phyloP scores from a whole-genome alignment of 2,797 vertebrate genomes.

The Melanotaenia trifasciata region DNA sequence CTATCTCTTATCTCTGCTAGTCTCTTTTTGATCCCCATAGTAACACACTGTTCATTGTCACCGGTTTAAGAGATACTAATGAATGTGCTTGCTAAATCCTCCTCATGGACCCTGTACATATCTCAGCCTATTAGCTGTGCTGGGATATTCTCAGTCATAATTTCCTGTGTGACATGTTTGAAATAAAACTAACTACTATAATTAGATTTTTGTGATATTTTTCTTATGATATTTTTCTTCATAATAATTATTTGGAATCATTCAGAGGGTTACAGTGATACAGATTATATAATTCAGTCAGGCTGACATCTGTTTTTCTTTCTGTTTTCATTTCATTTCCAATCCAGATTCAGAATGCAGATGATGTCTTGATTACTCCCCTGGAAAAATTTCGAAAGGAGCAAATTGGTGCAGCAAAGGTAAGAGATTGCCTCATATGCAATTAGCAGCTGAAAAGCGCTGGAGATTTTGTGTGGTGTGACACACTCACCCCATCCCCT shows the following conservation, averaged over 20 bases:
- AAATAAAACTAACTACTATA: constrained; percentile 23
- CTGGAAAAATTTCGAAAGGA: constrained; percentile 98
- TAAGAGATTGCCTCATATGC: constrained; percentile 79
- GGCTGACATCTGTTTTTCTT: constrained; percentile 40
- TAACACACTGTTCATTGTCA: constrained; percentile 54
- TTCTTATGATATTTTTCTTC: constrained; percentile 11
- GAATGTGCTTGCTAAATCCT: constrained; percentile 58
- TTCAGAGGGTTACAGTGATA: constrained; percentile 32
- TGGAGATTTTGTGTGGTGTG: constrained; percentile 29
- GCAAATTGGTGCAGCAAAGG: constrained; percentile 97
- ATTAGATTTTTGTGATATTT: constrained; percentile 32
- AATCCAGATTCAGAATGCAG: constrained; percentile 95
- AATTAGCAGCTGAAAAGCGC: constrained; percentile 48
- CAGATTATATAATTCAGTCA: constrained; percentile 11
- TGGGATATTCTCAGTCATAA: constrained; percentile 31
- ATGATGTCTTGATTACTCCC: constrained; percentile 96
- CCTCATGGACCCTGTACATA: constrained; percentile 34
- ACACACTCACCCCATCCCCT: constrained; percentile 9
- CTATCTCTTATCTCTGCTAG: constrained; percentile 52
- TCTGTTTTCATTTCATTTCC: constrained; percentile 27
- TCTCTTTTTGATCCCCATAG: constrained; percentile 38
- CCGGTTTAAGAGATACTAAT: constrained; percentile 69
- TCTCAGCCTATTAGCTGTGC: constrained; percentile 12
- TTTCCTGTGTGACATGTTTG: constrained; percentile 42
- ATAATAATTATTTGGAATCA: constrained; percentile 27